These are phyloP conservation scores for Tanypteryx hageni DNA, from an alignment of 2,888 invertebrate species.

Conservation along the genomic window DNA sequence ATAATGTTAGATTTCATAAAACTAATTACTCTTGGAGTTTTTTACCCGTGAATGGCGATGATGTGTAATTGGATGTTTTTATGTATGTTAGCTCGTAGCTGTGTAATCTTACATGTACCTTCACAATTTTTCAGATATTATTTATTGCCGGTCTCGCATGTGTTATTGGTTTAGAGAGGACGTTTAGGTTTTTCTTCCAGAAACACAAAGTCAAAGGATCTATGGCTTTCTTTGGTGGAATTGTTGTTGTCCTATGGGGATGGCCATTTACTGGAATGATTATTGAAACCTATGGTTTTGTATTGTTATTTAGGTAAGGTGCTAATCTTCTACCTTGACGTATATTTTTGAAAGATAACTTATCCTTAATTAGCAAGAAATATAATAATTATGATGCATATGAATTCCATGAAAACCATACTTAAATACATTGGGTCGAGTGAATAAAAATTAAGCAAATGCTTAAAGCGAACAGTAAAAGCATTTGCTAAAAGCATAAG, in stretches of 20 bases:
- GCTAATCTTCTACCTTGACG: not conserved
- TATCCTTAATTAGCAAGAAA: not conserved
- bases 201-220: constrained; percentile 95
- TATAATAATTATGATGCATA: no score
- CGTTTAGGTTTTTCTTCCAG: constrained; percentile 98
- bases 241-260: constrained; percentile 92
- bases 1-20: not conserved
- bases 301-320: constrained; percentile 80
- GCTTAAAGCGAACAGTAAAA: no score
- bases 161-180: constrained; percentile 96
- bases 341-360: not conserved
- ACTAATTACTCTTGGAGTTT: not conserved
- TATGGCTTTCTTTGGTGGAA: constrained; percentile 93
- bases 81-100: not conserved
- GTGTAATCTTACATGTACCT: constrained; percentile 38
- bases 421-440: no score
- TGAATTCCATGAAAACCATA: no score
- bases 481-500: no score
- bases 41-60: not conserved
- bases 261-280: constrained; percentile 98
- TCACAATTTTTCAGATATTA: constrained; percentile 85
- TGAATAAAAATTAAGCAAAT: no score
- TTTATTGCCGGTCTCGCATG: constrained; percentile 97
- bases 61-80: constrained; percentile 26
- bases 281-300: constrained; percentile 97